Evolutionary conservation across 2,113 vertebrate species (phyloP).

Genomic region (Chloebia gouldiae): DNA sequence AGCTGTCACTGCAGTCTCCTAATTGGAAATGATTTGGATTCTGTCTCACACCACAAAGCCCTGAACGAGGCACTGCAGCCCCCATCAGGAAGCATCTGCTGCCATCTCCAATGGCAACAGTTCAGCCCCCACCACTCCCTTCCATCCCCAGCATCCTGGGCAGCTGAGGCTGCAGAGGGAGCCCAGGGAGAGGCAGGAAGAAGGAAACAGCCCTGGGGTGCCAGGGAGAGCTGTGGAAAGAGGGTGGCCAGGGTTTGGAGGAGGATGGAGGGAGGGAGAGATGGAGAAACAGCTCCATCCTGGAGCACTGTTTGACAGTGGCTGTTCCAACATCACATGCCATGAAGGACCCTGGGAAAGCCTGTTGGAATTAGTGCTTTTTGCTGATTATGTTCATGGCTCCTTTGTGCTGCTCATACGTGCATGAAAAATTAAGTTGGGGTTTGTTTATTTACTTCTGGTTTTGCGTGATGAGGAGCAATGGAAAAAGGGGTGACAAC

Average conservation of each 20-base stretch:
- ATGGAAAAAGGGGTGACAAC: neutral
- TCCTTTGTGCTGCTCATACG: constrained; percentile 34
- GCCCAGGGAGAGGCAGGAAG: neutral
- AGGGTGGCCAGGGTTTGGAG: neutral
- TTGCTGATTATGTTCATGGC: constrained; percentile 59
- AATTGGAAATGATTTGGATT: constrained; percentile 73
- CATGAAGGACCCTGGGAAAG: neutral
- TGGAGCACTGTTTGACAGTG: neutral
- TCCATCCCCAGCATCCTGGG: neutral
- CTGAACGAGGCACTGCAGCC: constrained; percentile 52
- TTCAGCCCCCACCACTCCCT: neutral
- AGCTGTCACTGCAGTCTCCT: constrained; percentile 58
- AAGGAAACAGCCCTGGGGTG: neutral
- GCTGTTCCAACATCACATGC: neutral
- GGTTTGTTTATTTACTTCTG: constrained; percentile 20
- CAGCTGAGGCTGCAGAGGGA: neutral
- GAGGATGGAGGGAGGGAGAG: neutral
- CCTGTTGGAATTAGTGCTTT: neutral
- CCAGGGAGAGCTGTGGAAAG: accelerated
- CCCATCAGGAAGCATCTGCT: constrained; percentile 64
- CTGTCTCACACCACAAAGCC: constrained; percentile 70
- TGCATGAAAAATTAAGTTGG: constrained; percentile 48
- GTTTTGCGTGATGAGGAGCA: neutral
- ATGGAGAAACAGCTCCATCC: neutral
- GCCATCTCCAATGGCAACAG: constrained; percentile 59